Conservation (phyloP, 2,888 invertebrate genomes). For the Caenorhabditis imperialis region DNA sequence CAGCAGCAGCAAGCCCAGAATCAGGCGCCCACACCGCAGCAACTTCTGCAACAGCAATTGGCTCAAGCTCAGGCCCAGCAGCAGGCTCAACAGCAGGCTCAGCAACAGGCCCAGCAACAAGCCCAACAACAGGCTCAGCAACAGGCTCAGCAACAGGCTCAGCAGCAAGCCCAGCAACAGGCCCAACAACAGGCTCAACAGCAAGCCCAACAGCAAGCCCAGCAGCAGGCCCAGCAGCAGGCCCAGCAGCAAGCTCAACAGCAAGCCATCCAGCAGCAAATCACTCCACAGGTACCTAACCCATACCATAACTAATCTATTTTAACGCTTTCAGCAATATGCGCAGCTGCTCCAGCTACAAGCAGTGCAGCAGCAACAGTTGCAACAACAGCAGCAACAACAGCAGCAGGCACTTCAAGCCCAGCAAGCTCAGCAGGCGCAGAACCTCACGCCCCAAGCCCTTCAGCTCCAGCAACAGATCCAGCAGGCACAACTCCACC, state of each 20-base stretch:
- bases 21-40: slow-evolving; percentile 20
- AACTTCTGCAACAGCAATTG: no score
- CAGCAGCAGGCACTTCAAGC: not conserved
- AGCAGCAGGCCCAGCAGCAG: slow-evolving; percentile 13
- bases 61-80: slow-evolving; percentile 3
- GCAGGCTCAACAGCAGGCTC: slow-evolving; percentile 8
- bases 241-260: slow-evolving; percentile 5
- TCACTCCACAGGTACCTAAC: not conserved
- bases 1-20: not conserved
- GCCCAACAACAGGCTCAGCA: slow-evolving; percentile 29
- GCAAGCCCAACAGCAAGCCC: slow-evolving; percentile 15
- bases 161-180: slow-evolving; percentile 8
- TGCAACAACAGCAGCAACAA: slow-evolving; percentile 1
- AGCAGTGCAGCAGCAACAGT: not conserved
- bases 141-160: slow-evolving; percentile 29
- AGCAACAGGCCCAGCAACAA: slow-evolving; percentile 24
- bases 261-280: not conserved
- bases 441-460: not conserved
- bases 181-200: slow-evolving; percentile 4
- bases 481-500: not conserved
- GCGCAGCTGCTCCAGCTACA: not conserved
- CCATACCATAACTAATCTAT: not conserved
- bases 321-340: not conserved
- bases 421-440: not conserved
- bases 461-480: not conserved